Evolutionary conservation across 2,888 invertebrate species (phyloP), one percentile per base, ranked within the genome.

Genomic region (Desoria tigrina): DNA sequence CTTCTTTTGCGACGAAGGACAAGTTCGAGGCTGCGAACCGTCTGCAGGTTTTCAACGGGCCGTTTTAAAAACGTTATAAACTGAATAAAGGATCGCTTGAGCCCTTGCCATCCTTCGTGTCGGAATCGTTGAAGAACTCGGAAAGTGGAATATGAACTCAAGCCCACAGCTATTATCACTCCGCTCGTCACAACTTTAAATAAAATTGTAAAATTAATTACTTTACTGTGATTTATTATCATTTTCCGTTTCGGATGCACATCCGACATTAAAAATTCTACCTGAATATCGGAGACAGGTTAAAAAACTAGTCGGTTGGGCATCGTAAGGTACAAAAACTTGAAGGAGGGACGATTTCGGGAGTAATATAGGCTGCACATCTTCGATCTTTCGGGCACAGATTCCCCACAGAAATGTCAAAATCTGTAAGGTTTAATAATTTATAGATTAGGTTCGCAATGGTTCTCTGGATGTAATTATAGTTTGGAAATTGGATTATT

Each of bases 111-210:
- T 27, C 60, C 61, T 39, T 61, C 55, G 71, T 81, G 18, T 69
- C 82, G 66, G 78, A 82, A 63, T 78, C 67, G 45, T 51, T 71
- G 59, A 37, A 77, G 62, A 54, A 75, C 27, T 54, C 71, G 69
- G 68, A 73, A 69, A 16, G 76, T 63, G 32, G 56, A 65, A 24
- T 63, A 56, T 1, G 72, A 72, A 23, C 67, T 60, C 14, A 68
- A 24, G 18, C 72, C 68, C 42, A 72, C 69, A n/a, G 65, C 53
- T 4, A 68, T 57, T 24, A 69, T 42, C 2, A 69, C 61, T 16
- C 72, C 69, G 2, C 66, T 65, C 27, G 72, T 66, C 28, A 69
- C 72, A 67, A 27, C 27, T 55, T 53, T 7, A 65, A 53, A 37
- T 42, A 23, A n/a, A n/a, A n/a, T n/a, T n/a, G n/a, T n/a, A n/a